Conservation (phyloP, 2,113 vertebrate genomes). For the Aspiorhynchus laticeps region DNA sequence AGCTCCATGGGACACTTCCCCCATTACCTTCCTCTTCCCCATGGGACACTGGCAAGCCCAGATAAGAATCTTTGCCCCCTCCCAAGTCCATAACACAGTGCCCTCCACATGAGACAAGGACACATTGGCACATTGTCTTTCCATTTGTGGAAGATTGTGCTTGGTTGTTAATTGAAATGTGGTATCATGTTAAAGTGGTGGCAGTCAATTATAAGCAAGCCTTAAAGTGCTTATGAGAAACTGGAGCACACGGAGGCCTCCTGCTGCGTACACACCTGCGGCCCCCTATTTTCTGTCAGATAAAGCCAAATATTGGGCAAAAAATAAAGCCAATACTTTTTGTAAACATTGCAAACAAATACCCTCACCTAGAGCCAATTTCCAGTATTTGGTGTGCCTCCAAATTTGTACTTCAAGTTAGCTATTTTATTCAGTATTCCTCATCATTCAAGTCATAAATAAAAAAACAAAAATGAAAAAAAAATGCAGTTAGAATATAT, state of each 20-base stretch:
- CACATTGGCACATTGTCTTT: constrained; percentile 50
- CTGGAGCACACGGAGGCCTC: neutral
- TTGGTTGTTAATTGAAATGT: constrained; percentile 62
- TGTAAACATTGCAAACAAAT: neutral
- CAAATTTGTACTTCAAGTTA: neutral
- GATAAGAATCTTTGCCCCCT: constrained; percentile 46
- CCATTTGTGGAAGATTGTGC: constrained; percentile 29
- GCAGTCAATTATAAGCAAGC: constrained; percentile 9
- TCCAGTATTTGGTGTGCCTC: neutral
- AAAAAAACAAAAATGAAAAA: neutral
- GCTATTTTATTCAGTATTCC: neutral
- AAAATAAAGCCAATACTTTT: neutral
- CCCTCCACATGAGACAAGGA: constrained; percentile 53
- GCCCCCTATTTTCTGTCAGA: neutral
- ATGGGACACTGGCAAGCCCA: constrained; percentile 60
- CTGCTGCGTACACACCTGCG: constrained; percentile 12
- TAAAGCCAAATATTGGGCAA: neutral
- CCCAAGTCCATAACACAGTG: constrained; percentile 21
- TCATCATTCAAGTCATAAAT: neutral
- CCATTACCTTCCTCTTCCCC: constrained; percentile 48
- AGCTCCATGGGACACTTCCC: constrained; percentile 60
- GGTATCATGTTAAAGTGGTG: constrained; percentile 42
- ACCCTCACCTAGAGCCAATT: neutral
- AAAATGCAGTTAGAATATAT: neutral
- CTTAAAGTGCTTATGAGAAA: constrained; percentile 42